Evolutionary conservation across 2,888 invertebrate genomes (phyloP), one percentile per base, ranked within the genome.

Genomic region (Glomeris marginata): DNA sequence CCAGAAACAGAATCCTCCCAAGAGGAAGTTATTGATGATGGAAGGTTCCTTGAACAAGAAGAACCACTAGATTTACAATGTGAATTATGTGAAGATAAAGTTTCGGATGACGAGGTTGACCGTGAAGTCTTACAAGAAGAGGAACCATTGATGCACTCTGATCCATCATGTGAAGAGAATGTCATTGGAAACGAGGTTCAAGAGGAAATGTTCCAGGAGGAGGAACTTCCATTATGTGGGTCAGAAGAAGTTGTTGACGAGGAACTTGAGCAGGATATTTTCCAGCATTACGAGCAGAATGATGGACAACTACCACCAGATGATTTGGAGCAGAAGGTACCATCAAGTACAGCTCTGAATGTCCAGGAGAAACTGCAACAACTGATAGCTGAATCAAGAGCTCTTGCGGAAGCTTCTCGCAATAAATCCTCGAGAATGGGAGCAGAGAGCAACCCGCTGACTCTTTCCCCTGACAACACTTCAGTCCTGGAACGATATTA

Each of bases 141-240:
- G n/a, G n/a, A n/a, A n/a, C n/a, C n/a, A n/a, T n/a, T n/a, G n/a
- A n/a, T n/a, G n/a, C n/a, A n/a, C n/a, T 16, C 41, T 38, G 35
- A 38, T 40, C 20, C 49, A 47, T 34, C 49, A 46, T 41, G 28
- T 41, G 28, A 45, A 51, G 37, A 52, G 55, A 72, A 55, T 73
- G 74, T 2, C 69, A 69, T 43, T 65, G 69, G n/a, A n/a, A n/a
- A 36, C 71, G 72, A 22, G 72, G 71, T 55, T 71, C 69, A 58
- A 68, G 65, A 65, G 52, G 64, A 66, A 55, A n/a, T n/a, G n/a
- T n/a, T n/a, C n/a, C n/a, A n/a, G n/a, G n/a, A 52, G 46, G 52
- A 53, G 54, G 52, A 47, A 51, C 51, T 42, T 49, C 54, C 43
- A 50, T n/a, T n/a, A n/a, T n/a, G n/a, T n/a, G n/a, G n/a, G n/a